A percentile compares a stretch with the other conserved stretches of the same genome.
Evolutionary conservation across 2,113 vertebrate species (phyloP).

Genomic region (Morone saxatilis): DNA sequence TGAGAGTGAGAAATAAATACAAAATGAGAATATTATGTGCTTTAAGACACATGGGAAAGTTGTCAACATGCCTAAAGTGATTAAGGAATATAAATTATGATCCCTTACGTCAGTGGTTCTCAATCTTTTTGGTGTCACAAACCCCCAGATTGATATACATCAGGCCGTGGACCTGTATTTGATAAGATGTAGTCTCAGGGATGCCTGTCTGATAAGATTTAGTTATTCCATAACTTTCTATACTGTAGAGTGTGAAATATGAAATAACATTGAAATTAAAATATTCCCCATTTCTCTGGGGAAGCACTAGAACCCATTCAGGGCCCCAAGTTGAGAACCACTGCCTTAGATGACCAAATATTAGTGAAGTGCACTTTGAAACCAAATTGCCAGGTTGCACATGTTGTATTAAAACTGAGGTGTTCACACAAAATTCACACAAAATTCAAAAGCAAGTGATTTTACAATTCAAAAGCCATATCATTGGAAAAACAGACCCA

Average conservation of each 20-base stretch:
- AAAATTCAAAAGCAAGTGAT: background rate
- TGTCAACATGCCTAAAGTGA: slow-evolving; percentile 7
- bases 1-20: background rate
- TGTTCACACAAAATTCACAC: slow-evolving; percentile 21
- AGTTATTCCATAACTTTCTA: no score
- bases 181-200: no score
- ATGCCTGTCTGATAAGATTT: no score
- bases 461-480: slow-evolving; percentile 33
- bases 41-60: slow-evolving; percentile 4
- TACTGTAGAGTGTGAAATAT: no score
- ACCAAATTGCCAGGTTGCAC: slow-evolving; percentile 34
- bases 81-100: background rate
- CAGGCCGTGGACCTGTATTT: no score
- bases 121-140: no score
- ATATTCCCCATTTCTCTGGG: no score
- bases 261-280: no score
- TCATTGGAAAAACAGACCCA: background rate
- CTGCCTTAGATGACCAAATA: slow-evolving; percentile 63
- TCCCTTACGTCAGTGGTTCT: background rate
- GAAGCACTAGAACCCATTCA: no score
- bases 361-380: slow-evolving; percentile 70
- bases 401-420: slow-evolving; percentile 58
- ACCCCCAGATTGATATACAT: no score
- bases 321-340: no score
- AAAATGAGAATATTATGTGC: background rate